Base-by-base conservation (phyloP, 2,888 invertebrate genomes). In the Macroteleia sp. region DNA sequence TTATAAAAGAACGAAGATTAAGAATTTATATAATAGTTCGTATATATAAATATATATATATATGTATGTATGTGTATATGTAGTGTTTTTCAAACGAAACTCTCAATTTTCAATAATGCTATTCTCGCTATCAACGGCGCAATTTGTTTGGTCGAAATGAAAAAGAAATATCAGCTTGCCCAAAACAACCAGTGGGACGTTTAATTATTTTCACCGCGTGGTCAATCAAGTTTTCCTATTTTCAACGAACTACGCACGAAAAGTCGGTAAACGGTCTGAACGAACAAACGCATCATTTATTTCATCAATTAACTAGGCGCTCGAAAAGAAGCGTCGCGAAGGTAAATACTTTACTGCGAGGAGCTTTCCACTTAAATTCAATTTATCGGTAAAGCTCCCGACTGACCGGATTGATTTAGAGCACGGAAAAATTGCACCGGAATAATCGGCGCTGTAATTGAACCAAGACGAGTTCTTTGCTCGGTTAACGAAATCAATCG, bases 1-100 rank as follows among this genome's bases (percentile, higher is more conserved):
- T 91, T 90, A 91, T 90, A 89, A 90, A 86, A 81, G 86, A 71
- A 83, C 74, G 80, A 88, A 85, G 80, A 86, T 87, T 87, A 87
- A 88, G 87, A 89, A 90, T 89, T 88, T 90, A 89, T 87, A 83
- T 48, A 56, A 62, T 62, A 71, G 71, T 39, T 61, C 70, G 16
- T 67, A 67, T 34, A 85, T 84, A 87, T 87, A 89, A 87, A 90
- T 90, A n/a, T n/a, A n/a, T n/a, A n/a, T n/a, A n/a, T n/a, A n/a
- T n/a, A n/a, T n/a, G n/a, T n/a, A n/a, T n/a, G n/a, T n/a, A n/a
- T n/a, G n/a, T n/a, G n/a, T n/a, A n/a, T n/a, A n/a, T n/a, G n/a
- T n/a, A n/a, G n/a, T n/a, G n/a, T n/a, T n/a, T n/a, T n/a, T n/a
- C n/a, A n/a, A n/a, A n/a, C n/a, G n/a, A n/a, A n/a, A n/a, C n/a